These are phyloP conservation scores for Microcebus murinus DNA, from an alignment of 2,113 vertebrate genomes.

Conservation along the genomic window DNA sequence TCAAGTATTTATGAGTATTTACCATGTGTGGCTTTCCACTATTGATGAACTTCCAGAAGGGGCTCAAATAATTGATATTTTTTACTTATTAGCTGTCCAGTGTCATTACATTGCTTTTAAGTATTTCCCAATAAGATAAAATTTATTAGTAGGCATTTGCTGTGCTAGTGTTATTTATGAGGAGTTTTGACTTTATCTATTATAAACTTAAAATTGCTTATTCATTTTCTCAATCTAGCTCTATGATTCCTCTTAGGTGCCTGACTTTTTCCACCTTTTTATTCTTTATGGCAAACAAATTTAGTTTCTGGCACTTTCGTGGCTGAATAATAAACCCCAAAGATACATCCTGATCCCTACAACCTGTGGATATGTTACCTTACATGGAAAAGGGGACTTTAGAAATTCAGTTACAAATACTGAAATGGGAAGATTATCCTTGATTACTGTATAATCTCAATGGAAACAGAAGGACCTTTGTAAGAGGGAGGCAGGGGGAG, in stretches of 20 bases:
- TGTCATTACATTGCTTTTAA: background rate
- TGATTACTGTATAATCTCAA: background rate
- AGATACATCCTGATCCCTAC: background rate
- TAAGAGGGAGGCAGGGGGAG: background rate
- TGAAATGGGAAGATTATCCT: background rate
- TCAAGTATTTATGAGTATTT: background rate
- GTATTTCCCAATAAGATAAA: background rate
- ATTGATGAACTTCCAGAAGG: background rate
- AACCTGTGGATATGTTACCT: background rate
- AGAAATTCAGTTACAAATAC: background rate
- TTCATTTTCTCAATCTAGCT: background rate
- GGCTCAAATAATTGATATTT: background rate
- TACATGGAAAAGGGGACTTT: background rate
- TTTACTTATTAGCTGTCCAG: background rate
- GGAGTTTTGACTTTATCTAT: background rate
- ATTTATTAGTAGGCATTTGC: background rate
- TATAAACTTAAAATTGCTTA: background rate
- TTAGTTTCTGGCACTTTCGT: background rate
- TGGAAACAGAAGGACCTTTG: background rate
- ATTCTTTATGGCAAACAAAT: background rate
- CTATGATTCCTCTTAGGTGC: background rate
- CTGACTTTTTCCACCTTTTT: background rate
- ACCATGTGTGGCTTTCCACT: background rate
- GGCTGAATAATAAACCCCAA: background rate
- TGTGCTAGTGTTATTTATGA: background rate